Evolutionary conservation across 2,113 vertebrate species (phyloP), one percentile per base, ranked within the genome.

Genomic region (Colossoma macropomum): DNA sequence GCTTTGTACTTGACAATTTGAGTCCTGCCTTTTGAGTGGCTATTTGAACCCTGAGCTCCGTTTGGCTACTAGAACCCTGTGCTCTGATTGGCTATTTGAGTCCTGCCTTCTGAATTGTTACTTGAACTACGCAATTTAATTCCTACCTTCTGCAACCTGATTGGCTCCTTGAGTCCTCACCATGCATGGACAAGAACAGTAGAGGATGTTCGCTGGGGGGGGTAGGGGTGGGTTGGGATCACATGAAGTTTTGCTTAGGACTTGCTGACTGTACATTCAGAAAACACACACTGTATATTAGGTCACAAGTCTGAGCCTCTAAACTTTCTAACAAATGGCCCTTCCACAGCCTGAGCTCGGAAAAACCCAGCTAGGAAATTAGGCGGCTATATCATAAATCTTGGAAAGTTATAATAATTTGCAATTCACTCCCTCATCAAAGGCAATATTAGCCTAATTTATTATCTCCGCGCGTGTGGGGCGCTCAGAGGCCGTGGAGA

Each of bases 381-480:
- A 93, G 90, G 92, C 90, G 91, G 92, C 93, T 92, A 90, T 91
- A 92, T 94, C 93, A 94, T 95, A 95, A 94, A 95, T 95, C 94
- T 94, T 93, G 88, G 90, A 93, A 94, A 93, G 93, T 94, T 94
- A 93, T 93, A 93, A 94, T 94, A 94, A 95, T 95, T 95, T 95
- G 94, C 93, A 93, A 95, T 95, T 94, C 94, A 91, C 93, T 94
- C 93, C 93, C 93, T 94, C 94, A 94, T 94, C 93, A 95, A 94
- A 93, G 93, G 91, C 93, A 94, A 95, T 94, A 95, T 95, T 95
- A 94, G 90, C 91, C 93, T 95, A 95, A 95, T 95, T 94, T 95
- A 95, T 95, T 94, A 94, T 94, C 92, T 94, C 92, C 93, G 89
- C 32, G 88, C 87, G 85, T 87, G 86, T 88, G 89, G 91, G 90